Conservation (phyloP, 2,797 vertebrate species). For the Hyperoplus immaculatus region DNA sequence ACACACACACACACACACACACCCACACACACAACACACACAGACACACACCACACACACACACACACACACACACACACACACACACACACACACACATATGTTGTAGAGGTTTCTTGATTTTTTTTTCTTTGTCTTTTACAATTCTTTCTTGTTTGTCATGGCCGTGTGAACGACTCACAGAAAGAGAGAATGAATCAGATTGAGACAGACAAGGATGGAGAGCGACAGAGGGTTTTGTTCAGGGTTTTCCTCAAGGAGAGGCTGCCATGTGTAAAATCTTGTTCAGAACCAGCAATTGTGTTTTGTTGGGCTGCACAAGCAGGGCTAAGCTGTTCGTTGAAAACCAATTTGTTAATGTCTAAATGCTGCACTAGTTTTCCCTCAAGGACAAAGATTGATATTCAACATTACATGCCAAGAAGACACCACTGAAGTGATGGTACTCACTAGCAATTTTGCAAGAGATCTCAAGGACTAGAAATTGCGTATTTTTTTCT, state of each 20-base stretch:
- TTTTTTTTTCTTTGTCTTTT: constrained; percentile 3
- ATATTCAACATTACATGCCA: constrained; percentile 79
- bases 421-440: constrained; percentile 77
- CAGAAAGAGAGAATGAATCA: constrained; percentile 32
- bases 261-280: constrained; percentile 80
- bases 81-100: constrained; percentile 17
- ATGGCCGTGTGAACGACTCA: constrained; percentile 8
- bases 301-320: constrained; percentile 70
- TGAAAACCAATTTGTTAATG: constrained; percentile 85
- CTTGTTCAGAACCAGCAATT: constrained; percentile 68
- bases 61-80: constrained; percentile 17
- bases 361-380: constrained; percentile 75
- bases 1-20: constrained; percentile 20
- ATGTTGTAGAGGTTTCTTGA: too few relatives aligned
- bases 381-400: constrained; percentile 78
- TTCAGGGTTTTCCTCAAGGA: constrained; percentile 73
- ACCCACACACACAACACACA: constrained; percentile 22
- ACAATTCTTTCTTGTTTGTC: constrained; percentile 21
- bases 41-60: background rate
- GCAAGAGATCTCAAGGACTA: constrained; percentile 67
- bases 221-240: constrained; percentile 71
- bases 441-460: constrained; percentile 75
- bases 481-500: constrained; percentile 52
- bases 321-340: constrained; percentile 75
- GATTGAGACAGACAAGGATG: constrained; percentile 44